phyloP scores from a whole-genome alignment of 2,113 vertebrate genomes.

The Beaufortia kweichowensis region DNA sequence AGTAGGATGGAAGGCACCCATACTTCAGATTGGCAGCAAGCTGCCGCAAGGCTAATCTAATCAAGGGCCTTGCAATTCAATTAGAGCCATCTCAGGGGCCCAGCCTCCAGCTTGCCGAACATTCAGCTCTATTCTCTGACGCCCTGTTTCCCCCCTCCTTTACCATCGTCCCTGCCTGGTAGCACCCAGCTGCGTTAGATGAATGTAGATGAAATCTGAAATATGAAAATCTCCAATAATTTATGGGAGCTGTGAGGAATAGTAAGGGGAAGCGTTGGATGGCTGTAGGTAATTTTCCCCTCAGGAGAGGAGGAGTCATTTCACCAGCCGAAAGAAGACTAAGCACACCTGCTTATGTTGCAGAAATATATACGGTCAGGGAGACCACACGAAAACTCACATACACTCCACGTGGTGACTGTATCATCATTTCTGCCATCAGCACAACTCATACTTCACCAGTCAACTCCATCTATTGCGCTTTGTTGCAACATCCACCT shows the following conservation, averaged over 20 bases:
- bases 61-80: slow-evolving; percentile 96
- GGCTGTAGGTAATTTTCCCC: slow-evolving; percentile 63
- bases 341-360: slow-evolving; percentile 45
- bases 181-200: slow-evolving; percentile 86
- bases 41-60: slow-evolving; percentile 99
- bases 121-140: slow-evolving; percentile 89
- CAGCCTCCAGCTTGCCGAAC: slow-evolving; percentile 86
- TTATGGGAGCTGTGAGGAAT: slow-evolving; percentile 99
- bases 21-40: slow-evolving; percentile 99
- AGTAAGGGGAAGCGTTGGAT: slow-evolving; percentile 80
- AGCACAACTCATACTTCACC: slow-evolving; percentile 37
- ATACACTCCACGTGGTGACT: slow-evolving; percentile 23
- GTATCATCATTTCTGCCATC: slow-evolving; percentile 37
- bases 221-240: slow-evolving; percentile 99
- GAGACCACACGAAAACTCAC: not conserved
- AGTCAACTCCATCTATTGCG: slow-evolving; percentile 32
- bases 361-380: slow-evolving; percentile 66
- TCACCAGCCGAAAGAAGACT: slow-evolving; percentile 48
- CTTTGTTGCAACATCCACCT: slow-evolving; percentile 27
- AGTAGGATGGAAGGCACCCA: slow-evolving; percentile 99
- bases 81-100: slow-evolving; percentile 97
- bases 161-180: slow-evolving; percentile 59
- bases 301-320: slow-evolving; percentile 53
- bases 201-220: slow-evolving; percentile 99
- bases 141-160: slow-evolving; percentile 77